Base-by-base conservation (phyloP, 2,888 invertebrate genomes). In the Dermolepida albohirtum region DNA sequence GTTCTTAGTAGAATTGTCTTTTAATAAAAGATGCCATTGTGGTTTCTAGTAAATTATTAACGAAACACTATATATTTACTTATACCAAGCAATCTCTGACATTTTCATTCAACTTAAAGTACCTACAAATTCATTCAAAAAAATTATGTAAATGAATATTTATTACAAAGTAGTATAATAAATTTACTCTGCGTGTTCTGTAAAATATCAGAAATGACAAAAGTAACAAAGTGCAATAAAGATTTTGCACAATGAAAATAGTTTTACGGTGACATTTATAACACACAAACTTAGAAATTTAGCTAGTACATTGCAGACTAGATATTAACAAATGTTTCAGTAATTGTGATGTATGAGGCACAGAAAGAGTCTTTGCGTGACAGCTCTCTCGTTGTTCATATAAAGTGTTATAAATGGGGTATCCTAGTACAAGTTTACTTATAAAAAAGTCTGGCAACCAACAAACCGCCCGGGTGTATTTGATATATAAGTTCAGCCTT, bases 381-480 rank as follows among this genome's bases (percentile, higher is more conserved):
- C 59, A 62, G 47, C 12, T 49, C 34, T 27, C 43, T 16, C 43
- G 57, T 44, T 27, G 59, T 39, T 47, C 34, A 62, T 47, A 62
- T 62, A 62, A 62, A 62, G 59, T 47, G 47, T 62, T 62, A 62
- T 62, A 62, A 62, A 62, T 62, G 59, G 34, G n/a, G 44, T 34
- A 62, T 62, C 29, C 34, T n/a, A 4, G 47, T 47, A 57, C 43
- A 16, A 62, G 59, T 5, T 14, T 16, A 47, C 10, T 62, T 34
- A 39, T 47, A 62, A 47, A 47, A 57, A 62, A 16, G 34, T 29
- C 47, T 12, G 8, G 11, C 10, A 16, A 17, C 16, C 8, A 59
- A 29, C 59, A 47, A 14, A 59, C 14, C 11, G 11, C 12, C 29
- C 10, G 43, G 44, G 27, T 59, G 59, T 14, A 11, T 47, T 62